phyloP scores from a whole-genome alignment of 2,797 vertebrate species.

The Gallinago solitaria region DNA sequence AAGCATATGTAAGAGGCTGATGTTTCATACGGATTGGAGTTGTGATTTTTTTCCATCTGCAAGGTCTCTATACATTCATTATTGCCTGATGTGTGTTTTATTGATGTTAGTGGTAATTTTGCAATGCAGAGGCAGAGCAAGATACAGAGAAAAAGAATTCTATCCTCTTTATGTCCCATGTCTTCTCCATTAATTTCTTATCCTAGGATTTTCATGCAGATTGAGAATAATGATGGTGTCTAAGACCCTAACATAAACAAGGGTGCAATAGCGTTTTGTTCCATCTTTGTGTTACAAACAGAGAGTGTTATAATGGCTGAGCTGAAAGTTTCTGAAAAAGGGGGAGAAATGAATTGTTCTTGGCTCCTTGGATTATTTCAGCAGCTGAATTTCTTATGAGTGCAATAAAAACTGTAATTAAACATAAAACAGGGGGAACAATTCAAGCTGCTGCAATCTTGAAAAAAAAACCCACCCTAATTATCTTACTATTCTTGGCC shows the following conservation, averaged over 20 bases:
- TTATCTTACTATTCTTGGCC: slow-evolving; percentile 22
- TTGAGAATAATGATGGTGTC: not conserved
- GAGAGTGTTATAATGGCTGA: not conserved
- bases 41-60: slow-evolving; percentile 31
- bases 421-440: slow-evolving; percentile 46
- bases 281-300: not conserved
- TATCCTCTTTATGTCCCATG: not conserved
- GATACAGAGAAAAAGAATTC: not conserved
- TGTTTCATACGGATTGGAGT: not conserved
- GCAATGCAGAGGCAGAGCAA: not conserved
- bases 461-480: slow-evolving; percentile 25
- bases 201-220: not conserved
- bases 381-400: slow-evolving; percentile 62
- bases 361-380: slow-evolving; percentile 27
- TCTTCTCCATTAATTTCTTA: not conserved
- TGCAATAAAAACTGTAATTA: slow-evolving; percentile 70
- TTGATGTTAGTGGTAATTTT: slow-evolving; percentile 31
- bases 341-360: slow-evolving; percentile 27
- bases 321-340: slow-evolving; percentile 29
- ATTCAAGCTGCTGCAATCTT: slow-evolving; percentile 47
- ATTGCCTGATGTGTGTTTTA: slow-evolving; percentile 41
- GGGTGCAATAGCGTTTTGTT: not conserved
- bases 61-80: slow-evolving; percentile 20
- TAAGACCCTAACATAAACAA: not conserved
- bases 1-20: slow-evolving; percentile 13